Conservation (phyloP, 2,113 vertebrate genomes). For the Sinocyclocheilus maitianheensis region DNA sequence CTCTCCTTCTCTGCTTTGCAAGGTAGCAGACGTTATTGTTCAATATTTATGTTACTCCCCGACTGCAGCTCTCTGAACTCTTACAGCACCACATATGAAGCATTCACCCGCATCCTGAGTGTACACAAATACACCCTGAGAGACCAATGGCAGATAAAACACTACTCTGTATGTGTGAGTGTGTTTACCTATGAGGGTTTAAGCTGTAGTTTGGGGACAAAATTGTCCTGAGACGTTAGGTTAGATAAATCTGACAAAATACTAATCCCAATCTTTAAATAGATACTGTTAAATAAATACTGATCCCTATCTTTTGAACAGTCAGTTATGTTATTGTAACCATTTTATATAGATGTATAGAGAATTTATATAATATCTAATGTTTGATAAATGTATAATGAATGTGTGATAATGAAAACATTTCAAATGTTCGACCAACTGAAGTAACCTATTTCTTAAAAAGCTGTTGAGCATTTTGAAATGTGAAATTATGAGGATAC, state of each 20-base stretch:
- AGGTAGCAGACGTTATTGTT: conserved; percentile 7
- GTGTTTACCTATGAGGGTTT: not conserved
- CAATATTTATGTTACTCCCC: conserved; percentile 21
- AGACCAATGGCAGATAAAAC: not conserved
- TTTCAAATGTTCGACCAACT: not conserved
- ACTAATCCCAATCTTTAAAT: too few relatives aligned
- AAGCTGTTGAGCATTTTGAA: not conserved
- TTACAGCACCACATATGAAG: not conserved
- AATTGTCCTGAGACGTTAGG: too few relatives aligned
- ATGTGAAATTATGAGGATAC: not conserved
- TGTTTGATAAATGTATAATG: not conserved
- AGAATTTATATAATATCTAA: not conserved
- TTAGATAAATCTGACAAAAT: too few relatives aligned
- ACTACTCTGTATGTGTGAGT: not conserved
- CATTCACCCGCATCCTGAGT: not conserved
- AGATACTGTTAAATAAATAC: too few relatives aligned
- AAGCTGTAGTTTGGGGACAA: not conserved
- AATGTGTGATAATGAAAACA: not conserved
- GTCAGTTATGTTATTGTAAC: too few relatives aligned
- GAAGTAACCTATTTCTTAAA: not conserved
- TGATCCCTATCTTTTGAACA: too few relatives aligned
- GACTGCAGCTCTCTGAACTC: not conserved
- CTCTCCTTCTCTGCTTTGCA: conserved; percentile 5
- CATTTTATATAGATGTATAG: too few relatives aligned
- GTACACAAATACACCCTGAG: too few relatives aligned